Percentiles rank a stretch among this genome's conserved stretches.
These are phyloP conservation scores for Exocentrus adspersus DNA, from an alignment of 2,888 invertebrate genomes.

Conservation along the genomic window DNA sequence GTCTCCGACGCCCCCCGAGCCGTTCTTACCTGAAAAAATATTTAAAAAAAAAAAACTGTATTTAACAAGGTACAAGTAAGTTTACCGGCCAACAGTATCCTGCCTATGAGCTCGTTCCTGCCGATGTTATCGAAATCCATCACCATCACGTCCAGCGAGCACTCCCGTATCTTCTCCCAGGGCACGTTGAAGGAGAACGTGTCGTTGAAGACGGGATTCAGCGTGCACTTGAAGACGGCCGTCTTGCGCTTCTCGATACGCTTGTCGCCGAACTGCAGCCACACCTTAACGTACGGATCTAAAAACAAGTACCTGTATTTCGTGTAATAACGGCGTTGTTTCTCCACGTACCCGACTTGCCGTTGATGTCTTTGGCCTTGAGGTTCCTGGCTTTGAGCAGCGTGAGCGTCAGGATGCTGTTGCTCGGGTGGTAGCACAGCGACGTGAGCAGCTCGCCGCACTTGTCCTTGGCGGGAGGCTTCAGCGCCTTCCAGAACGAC, in stretches of 20 bases:
- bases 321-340: too few relatives aligned
- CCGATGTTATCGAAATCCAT: slow-evolving; percentile 99
- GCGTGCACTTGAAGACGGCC: slow-evolving; percentile 91
- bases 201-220: slow-evolving; percentile 96
- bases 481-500: slow-evolving; percentile 93
- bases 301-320: too few relatives aligned
- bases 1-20: slow-evolving; percentile 95
- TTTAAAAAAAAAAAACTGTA: neutral
- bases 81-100: slow-evolving; percentile 92
- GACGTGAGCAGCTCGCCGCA: slow-evolving; percentile 92
- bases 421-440: slow-evolving; percentile 95
- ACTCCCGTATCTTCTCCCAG: slow-evolving; percentile 96
- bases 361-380: slow-evolving; percentile 96
- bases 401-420: slow-evolving; percentile 89
- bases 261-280: slow-evolving; percentile 95
- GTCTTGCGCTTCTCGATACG: slow-evolving; percentile 96
- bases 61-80: neutral
- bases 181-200: slow-evolving; percentile 96
- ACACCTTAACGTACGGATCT: slow-evolving; percentile 99
- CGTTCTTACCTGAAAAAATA: slow-evolving; percentile 82
- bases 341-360: slow-evolving; percentile 86
- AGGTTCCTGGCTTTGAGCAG: slow-evolving; percentile 93
- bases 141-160: slow-evolving; percentile 91
- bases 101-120: slow-evolving; percentile 89
- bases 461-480: slow-evolving; percentile 92